Percentiles rank a stretch among this genome's conserved stretches.
Evolutionary conservation across 2,888 invertebrate genomes (phyloP).

Genomic region (Matsumyia berberina): DNA sequence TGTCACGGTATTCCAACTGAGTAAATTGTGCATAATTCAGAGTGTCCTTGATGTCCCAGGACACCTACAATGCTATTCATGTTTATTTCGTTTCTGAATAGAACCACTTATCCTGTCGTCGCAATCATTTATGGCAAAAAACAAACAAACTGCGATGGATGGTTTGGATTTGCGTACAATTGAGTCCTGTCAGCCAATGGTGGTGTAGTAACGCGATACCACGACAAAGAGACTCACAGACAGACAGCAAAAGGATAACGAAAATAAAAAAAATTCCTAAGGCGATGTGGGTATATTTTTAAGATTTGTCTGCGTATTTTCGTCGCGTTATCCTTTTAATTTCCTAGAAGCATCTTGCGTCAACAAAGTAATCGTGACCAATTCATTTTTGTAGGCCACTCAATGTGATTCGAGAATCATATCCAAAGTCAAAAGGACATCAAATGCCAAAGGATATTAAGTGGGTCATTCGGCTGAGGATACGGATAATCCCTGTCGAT

Average conservation of each 20-base stretch:
- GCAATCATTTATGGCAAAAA: neutral
- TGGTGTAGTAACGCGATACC: neutral
- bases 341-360: constrained; percentile 7
- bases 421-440: neutral
- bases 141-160: constrained; percentile 3
- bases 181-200: neutral
- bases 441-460: neutral
- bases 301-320: constrained; percentile 12
- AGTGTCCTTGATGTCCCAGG: constrained; percentile 49
- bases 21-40: constrained; percentile 53
- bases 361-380: neutral
- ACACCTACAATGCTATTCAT: constrained; percentile 38
- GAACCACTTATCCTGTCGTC: constrained; percentile 9
- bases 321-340: neutral
- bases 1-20: constrained; percentile 22
- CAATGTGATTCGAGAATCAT: neutral
- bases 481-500: neutral
- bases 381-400: neutral
- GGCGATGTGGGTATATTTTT: neutral
- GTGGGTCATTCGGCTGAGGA: constrained; percentile 4
- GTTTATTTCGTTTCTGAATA: neutral
- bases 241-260: neutral
- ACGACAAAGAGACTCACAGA: neutral
- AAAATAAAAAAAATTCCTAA: neutral
- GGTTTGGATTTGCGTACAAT: neutral